Evolutionary conservation across 2,888 invertebrate species (phyloP), one percentile per base, ranked within the genome.

Genomic region (Oxyteleia sp.): DNA sequence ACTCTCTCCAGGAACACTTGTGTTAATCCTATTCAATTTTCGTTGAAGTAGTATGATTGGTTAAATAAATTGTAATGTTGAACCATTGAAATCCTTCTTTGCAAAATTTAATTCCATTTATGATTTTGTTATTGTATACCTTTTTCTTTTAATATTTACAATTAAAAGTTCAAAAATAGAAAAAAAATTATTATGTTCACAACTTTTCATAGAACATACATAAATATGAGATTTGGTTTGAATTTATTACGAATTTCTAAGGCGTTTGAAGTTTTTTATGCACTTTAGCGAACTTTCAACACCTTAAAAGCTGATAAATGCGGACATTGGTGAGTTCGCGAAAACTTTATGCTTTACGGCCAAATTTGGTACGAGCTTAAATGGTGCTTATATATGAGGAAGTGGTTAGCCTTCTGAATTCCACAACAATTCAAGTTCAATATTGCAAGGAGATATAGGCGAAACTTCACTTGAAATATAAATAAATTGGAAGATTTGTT

Each of bases 231-330:
- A 51, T 49, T 64, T 15, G 49, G 38, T 35, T 49, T 49, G 49
- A 64, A 49, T 64, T 64, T 51, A 64, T 64, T 51, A 38, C 35
- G 23, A 49, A 51, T 11, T 49, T 64, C 23, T n/a, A 35, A 23
- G 49, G 8, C 15, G 38, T 38, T 38, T 49, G 15, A 64, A 66
- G 51, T 35, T 38, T 53, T 66, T 41, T 53, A 53, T 53, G 29
- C 51, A 53, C 68, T 55, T 55, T 18, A 13, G 3, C 7, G n/a
- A 68, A 68, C 68, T 68, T 68, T 68, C 43, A 43, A 32, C 68
- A 68, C 53, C 66, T 66, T 66, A 53, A 51, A 41, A 41, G 51
- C 66, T 66, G 53, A 66, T 66, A 66, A 66, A 55, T 68, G 55
- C 53, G 49, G 55, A 55, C 68, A 68, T 55, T 32, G 43, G 68